A percentile compares a stretch with the other conserved stretches of the same genome.
Evolutionary conservation across 2,888 invertebrate species (phyloP).

Genomic region (Drosophila mayaguana): DNA sequence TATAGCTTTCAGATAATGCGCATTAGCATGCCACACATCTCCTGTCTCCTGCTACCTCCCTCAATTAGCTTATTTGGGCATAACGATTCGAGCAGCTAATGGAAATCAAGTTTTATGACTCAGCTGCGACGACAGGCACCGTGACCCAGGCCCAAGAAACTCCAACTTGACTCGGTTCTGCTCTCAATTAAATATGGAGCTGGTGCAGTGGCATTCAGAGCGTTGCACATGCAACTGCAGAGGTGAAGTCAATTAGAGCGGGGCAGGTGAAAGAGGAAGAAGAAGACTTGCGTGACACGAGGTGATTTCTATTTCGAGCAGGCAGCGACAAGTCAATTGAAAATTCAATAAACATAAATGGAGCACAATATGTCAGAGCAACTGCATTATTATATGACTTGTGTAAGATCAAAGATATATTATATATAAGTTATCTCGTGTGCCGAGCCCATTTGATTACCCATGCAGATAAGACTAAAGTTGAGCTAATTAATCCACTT

Average conservation of each 20-base stretch:
- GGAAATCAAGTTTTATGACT: constrained; percentile 3
- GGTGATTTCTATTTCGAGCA: constrained; percentile 4
- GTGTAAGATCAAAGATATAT: background rate
- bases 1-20: background rate
- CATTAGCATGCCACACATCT: background rate
- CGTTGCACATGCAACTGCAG: constrained; percentile 59
- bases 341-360: background rate
- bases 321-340: background rate
- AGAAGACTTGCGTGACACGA: background rate
- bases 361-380: background rate
- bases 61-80: background rate
- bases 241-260: background rate
- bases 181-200: background rate
- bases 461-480: background rate
- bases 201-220: constrained; percentile 10
- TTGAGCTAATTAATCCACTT: background rate
- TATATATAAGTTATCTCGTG: background rate
- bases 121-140: background rate
- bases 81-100: background rate
- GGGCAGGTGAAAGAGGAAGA: background rate
- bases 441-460: background rate
- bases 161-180: background rate
- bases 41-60: background rate
- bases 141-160: background rate
- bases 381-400: constrained; percentile 1